These are phyloP conservation scores for Temnothorax longispinosus DNA, from an alignment of 1,140 invertebrate species.

Conservation along the genomic window DNA sequence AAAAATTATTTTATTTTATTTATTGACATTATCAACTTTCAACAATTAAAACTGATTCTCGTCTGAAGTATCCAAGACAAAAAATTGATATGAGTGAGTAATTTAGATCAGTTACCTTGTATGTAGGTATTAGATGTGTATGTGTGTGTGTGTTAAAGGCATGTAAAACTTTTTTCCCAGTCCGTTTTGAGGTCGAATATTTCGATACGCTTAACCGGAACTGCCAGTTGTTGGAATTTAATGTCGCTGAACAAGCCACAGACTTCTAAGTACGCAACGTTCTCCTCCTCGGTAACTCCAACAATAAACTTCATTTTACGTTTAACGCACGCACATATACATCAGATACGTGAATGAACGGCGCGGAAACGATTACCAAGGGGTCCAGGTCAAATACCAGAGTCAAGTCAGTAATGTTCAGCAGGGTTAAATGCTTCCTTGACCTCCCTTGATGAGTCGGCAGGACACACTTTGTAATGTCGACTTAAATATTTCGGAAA, in stretches of 20 bases:
- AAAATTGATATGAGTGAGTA: background rate
- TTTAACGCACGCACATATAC: constrained; percentile 22
- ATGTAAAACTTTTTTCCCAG: background rate
- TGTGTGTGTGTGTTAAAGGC: background rate
- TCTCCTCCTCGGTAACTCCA: constrained; percentile 1
- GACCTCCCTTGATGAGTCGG: constrained; percentile 75
- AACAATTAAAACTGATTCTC: background rate
- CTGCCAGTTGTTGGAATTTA: constrained; percentile 79
- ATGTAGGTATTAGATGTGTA: background rate
- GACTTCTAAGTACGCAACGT: constrained; percentile 9
- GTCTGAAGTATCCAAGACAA: background rate
- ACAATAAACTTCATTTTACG: constrained; percentile 54
- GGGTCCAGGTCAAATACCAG: constrained; percentile 78
- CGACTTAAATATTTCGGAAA: constrained; percentile 31
- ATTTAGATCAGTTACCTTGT: background rate
- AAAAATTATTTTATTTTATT: no score
- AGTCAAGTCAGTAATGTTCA: constrained; percentile 82
- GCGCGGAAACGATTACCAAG: constrained; percentile 24
- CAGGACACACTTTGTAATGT: constrained; percentile 66
- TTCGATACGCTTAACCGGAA: constrained; percentile 71
- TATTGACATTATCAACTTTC: background rate
- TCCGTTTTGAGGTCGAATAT: background rate
- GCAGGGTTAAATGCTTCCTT: constrained; percentile 80
- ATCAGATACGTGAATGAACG: constrained; percentile 2
- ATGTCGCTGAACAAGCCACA: constrained; percentile 60